phyloP scores from a whole-genome alignment of 1,140 invertebrate species.

The Pentalonia nigronervosa region DNA sequence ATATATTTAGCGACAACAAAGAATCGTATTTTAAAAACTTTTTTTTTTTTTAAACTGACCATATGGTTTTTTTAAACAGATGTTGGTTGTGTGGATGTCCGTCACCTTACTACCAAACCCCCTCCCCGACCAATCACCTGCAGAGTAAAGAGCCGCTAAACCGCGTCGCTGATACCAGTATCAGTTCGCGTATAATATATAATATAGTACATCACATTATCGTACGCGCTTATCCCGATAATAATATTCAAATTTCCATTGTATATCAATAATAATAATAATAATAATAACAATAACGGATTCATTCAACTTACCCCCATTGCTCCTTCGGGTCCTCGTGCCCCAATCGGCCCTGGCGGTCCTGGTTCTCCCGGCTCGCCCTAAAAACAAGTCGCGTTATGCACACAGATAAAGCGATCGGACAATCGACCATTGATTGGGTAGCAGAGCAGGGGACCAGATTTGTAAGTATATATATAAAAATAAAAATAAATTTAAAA shows the following conservation, averaged over 20 bases:
- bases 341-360: conserved; percentile 84
- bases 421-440: conserved; percentile 20
- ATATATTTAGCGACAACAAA: conserved; percentile 28
- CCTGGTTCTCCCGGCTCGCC: conserved; percentile 90
- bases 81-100: conserved; percentile 65
- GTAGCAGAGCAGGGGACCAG: not conserved
- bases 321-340: conserved; percentile 81
- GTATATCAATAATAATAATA: not conserved
- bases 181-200: not conserved
- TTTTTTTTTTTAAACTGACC: conserved; percentile 40
- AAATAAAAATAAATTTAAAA: not conserved
- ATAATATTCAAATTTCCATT: conserved; percentile 33
- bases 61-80: conserved; percentile 40
- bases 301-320: conserved; percentile 81
- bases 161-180: conserved; percentile 21
- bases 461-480: not conserved
- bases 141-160: not conserved
- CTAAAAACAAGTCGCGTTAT: conserved; percentile 65
- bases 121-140: not conserved
- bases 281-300: not conserved
- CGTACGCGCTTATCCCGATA: not conserved
- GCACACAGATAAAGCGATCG: not conserved
- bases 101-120: not conserved
- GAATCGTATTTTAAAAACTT: conserved; percentile 17
- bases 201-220: not conserved